A percentile compares a stretch with the other conserved stretches of the same genome.
These are phyloP conservation scores for Cataglyphis altisquamis DNA, from an alignment of 2,888 invertebrate genomes.

Conservation along the genomic window DNA sequence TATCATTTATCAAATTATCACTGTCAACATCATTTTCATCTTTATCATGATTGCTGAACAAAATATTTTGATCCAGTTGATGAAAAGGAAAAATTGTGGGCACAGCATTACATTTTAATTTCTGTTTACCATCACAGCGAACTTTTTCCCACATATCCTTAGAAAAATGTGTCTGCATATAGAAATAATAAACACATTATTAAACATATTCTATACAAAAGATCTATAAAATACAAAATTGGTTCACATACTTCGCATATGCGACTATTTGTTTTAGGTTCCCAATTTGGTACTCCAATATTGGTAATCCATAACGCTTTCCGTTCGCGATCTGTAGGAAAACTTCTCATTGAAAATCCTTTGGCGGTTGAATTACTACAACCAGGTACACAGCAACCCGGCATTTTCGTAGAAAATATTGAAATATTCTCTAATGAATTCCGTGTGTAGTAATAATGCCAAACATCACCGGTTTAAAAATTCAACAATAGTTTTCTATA, in stretches of 20 bases:
- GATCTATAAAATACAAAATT: neutral
- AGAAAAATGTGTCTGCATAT: slow-evolving; percentile 1
- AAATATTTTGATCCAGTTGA: neutral
- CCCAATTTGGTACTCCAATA: neutral
- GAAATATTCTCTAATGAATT: too few species aligned
- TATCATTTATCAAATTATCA: neutral
- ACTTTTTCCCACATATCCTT: slow-evolving; percentile 8
- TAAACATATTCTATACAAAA: neutral
- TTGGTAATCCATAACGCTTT: neutral
- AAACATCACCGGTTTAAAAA: too few species aligned
- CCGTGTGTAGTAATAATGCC: too few species aligned
- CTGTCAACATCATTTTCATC: neutral
- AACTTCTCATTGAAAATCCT: slow-evolving; percentile 7
- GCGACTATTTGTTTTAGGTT: neutral
- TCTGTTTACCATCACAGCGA: slow-evolving; percentile 10
- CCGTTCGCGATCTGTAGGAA: neutral
- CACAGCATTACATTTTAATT: slow-evolving; percentile 3
- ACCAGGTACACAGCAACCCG: slow-evolving; percentile 5
- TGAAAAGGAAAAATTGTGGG: neutral
- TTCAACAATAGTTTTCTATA: too few species aligned
- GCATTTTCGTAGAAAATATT: neutral
- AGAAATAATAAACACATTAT: neutral
- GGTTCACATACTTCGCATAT: slow-evolving; percentile 4
- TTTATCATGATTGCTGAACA: neutral
- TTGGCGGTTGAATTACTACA: slow-evolving; percentile 2